These are phyloP conservation scores for Alexandromys fortis DNA, from an alignment of 2,113 vertebrate species.

Conservation along the genomic window DNA sequence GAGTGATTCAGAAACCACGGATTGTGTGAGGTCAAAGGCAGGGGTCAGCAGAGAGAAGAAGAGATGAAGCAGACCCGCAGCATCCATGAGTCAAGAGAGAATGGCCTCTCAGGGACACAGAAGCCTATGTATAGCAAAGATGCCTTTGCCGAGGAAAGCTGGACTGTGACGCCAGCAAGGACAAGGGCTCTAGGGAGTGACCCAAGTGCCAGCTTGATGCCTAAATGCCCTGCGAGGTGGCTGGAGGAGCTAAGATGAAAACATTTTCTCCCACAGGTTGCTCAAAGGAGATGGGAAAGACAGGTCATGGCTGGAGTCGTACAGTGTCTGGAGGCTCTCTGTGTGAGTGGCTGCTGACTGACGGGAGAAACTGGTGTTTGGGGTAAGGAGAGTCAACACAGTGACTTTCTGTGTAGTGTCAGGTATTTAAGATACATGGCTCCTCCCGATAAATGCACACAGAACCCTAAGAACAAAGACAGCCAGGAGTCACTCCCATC, in stretches of 20 bases:
- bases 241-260: not conserved
- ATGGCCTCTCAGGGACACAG: not conserved
- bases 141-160: not conserved
- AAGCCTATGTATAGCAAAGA: not conserved
- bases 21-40: not conserved
- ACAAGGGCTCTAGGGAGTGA: not conserved
- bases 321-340: not conserved
- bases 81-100: not conserved
- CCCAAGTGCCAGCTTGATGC: not conserved
- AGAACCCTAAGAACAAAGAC: not conserved
- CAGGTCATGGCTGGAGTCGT: not conserved
- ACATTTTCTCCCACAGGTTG: not conserved
- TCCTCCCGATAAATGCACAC: not conserved
- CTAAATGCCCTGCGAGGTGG: not conserved
- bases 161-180: not conserved
- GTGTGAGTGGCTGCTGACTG: not conserved
- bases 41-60: not conserved
- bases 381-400: not conserved
- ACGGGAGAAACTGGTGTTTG: not conserved
- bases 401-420: not conserved
- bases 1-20: not conserved
- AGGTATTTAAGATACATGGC: not conserved
- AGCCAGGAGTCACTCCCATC: not conserved
- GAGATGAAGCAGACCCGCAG: not conserved
- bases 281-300: not conserved